Conservation (phyloP, 2,113 vertebrate genomes). For the Vidua chalybeata region DNA sequence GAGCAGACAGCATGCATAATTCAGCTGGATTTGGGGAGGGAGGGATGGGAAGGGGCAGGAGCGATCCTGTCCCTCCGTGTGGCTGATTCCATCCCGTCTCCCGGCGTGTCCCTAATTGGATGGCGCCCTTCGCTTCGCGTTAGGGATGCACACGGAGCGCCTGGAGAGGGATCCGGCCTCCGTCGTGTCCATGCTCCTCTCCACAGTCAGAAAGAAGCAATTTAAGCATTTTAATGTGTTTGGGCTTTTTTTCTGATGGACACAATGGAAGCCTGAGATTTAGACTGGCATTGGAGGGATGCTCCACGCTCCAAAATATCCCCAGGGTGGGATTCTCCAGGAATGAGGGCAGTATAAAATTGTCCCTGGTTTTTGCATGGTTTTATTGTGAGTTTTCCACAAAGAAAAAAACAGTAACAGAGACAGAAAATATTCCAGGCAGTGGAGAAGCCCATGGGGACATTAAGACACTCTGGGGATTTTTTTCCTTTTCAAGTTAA, state of each 20-base stretch:
- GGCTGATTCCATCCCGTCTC: neutral
- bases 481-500: neutral
- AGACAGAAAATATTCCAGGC: neutral
- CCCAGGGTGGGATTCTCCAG: neutral
- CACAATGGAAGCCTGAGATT: accelerated
- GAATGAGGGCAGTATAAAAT: neutral
- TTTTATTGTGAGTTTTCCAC: neutral
- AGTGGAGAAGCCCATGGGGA: neutral
- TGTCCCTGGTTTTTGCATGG: neutral
- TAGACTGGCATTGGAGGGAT: neutral
- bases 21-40: neutral
- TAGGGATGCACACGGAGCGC: neutral
- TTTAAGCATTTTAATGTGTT: neutral
- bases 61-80: accelerated
- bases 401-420: neutral
- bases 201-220: accelerated
- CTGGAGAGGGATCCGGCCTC: neutral
- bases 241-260: neutral
- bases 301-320: neutral
- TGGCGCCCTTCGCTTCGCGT: neutral
- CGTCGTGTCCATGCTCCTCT: accelerated
- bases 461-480: neutral
- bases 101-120: neutral
- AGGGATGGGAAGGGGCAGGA: neutral
- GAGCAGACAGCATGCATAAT: neutral